Conservation (phyloP, 2,113 vertebrate species). For the Melanerpes aurifrons region DNA sequence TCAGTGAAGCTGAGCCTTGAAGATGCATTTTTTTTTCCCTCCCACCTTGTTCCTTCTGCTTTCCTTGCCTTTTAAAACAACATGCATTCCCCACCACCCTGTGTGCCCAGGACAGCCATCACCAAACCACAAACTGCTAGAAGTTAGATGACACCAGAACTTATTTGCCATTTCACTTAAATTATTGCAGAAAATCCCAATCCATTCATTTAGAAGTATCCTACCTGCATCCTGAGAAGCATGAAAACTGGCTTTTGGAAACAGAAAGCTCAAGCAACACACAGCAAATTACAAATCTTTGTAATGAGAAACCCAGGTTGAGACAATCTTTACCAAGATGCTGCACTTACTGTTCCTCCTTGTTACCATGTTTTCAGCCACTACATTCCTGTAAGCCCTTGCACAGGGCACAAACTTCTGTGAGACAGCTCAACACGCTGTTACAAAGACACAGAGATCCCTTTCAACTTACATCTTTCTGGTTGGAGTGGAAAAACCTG, state of each 20-base stretch:
- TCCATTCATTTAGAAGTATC: background rate
- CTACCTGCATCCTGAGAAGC: background rate
- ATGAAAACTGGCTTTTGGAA: background rate
- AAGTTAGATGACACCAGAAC: background rate
- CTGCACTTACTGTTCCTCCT: background rate
- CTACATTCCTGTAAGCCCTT: background rate
- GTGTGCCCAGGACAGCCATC: background rate
- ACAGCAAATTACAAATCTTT: background rate
- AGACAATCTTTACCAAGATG: background rate
- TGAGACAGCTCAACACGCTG: background rate
- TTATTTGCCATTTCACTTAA: background rate
- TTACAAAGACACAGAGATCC: background rate
- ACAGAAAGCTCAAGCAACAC: background rate
- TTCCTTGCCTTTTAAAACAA: background rate
- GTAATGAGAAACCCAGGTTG: background rate
- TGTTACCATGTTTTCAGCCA: background rate
- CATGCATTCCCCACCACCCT: background rate
- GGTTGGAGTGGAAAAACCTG: conserved; percentile 99
- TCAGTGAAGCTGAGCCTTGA: background rate
- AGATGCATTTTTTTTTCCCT: background rate
- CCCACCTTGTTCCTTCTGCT: background rate
- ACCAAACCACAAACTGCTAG: background rate
- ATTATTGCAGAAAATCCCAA: background rate
- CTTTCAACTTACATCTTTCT: conserved; percentile 97
- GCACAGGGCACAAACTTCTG: background rate